phyloP scores from a whole-genome alignment of 2,888 invertebrate species.

The Glaucopsyche alexis region DNA sequence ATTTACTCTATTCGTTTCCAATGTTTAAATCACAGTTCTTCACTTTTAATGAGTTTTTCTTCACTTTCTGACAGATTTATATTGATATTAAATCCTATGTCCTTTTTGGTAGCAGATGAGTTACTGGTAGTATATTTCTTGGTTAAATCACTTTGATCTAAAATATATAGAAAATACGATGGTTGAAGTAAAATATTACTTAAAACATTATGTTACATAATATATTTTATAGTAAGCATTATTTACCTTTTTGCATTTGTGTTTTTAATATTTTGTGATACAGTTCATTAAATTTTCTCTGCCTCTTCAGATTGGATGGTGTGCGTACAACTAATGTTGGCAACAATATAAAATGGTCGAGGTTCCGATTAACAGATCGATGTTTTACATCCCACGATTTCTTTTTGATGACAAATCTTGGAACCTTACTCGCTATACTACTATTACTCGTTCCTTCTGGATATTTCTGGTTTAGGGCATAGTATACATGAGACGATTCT shows the following conservation, averaged over 20 bases:
- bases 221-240: neutral
- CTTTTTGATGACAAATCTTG: slow-evolving; percentile 62
- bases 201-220: neutral
- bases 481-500: slow-evolving; percentile 33
- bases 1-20: neutral
- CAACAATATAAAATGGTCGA: slow-evolving; percentile 67
- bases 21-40: neutral
- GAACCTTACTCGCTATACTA: slow-evolving; percentile 51
- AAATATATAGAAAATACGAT: slow-evolving; percentile 38
- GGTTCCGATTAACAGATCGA: slow-evolving; percentile 54
- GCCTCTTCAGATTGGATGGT: slow-evolving; percentile 68
- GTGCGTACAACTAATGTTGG: slow-evolving; percentile 70
- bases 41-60: slow-evolving; percentile 40
- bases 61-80: slow-evolving; percentile 53
- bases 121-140: neutral
- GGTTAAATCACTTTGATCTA: slow-evolving; percentile 45
- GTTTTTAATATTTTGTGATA: slow-evolving; percentile 67
- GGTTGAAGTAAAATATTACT: no score
- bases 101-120: slow-evolving; percentile 49
- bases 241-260: slow-evolving; percentile 55
- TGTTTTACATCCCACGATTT: slow-evolving; percentile 55
- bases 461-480: slow-evolving; percentile 30
- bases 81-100: slow-evolving; percentile 63
- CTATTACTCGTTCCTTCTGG: slow-evolving; percentile 52
- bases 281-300: slow-evolving; percentile 70